Evolutionary conservation across 2,797 vertebrate genomes (phyloP), one percentile per base, ranked within the genome.

Genomic region (Tapera naevia): DNA sequence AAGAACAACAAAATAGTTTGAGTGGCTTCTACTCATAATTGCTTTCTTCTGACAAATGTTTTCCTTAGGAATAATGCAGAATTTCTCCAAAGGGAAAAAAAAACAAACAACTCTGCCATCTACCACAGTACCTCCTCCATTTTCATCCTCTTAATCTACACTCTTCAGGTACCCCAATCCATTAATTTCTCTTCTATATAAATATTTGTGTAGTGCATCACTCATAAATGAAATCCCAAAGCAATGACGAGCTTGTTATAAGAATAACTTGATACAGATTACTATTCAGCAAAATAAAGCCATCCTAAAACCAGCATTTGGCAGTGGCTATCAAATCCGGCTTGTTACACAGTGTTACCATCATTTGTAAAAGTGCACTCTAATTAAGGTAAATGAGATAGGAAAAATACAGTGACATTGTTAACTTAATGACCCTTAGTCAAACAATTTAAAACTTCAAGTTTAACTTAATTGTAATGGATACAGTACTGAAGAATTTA

Each of bases 381-480:
- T 93, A 96, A 96, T 97, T 96, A 97, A 96, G 94, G 91, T 88
- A 95, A 97, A 97, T 48, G 94, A 96, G 91, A 95, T 71, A 91
- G 87, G 90, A 96, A 95, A 93, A 95, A 69, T 91, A 93, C 85
- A 35, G 79, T 97, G 94, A 93, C 96, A 96, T 89, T 96, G 95
- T 48, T 88, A 93, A 93, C 92, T 96, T 96, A 94, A 96, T 86
- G 95, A 96, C 93, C 96, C 89, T 32, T 15, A 70, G 69, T 67
- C 89, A 95, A 87, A 91, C 95, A 95, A 96, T 74, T 94, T 94
- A 76, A 92, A 94, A 96, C 72, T 96, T 97, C 91, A 33, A 28
- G 75, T 88, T 93, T 37, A 65, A 79, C 87, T 88, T 93, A 94
- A 96, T 96, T 94, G 81, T 89, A 95, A 92, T 86, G 74, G 75